A percentile compares a stretch with the other conserved stretches of the same genome.
phyloP scores from a whole-genome alignment of 1,140 invertebrate species.

The Dendrolimus kikuchii region DNA sequence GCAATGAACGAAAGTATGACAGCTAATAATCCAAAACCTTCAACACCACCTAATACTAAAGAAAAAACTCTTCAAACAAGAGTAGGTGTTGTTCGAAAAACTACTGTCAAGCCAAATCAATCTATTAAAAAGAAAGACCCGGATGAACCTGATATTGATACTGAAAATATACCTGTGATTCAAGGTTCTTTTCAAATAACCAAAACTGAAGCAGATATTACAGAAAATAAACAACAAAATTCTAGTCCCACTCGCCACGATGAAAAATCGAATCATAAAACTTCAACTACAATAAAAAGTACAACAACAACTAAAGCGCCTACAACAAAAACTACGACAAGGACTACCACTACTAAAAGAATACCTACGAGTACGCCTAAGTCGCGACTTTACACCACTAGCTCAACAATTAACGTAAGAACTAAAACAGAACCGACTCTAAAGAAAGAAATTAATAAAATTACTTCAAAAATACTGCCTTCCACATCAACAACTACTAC shows the following conservation, averaged over 20 bases:
- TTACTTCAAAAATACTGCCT: slow-evolving; percentile 36
- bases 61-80: slow-evolving; percentile 61
- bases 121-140: slow-evolving; percentile 49
- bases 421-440: slow-evolving; percentile 41
- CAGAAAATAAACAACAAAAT: slow-evolving; percentile 72
- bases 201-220: slow-evolving; percentile 75
- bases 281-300: slow-evolving; percentile 30
- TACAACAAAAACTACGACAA: slow-evolving; percentile 45
- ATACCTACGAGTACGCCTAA: slow-evolving; percentile 38
- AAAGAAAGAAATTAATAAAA: slow-evolving; percentile 62
- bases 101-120: slow-evolving; percentile 62
- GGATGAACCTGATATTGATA: slow-evolving; percentile 70
- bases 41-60: slow-evolving; percentile 47
- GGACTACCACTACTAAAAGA: slow-evolving; percentile 46
- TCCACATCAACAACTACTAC: slow-evolving; percentile 23
- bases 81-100: slow-evolving; percentile 70
- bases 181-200: slow-evolving; percentile 77
- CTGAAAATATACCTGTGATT: slow-evolving; percentile 72
- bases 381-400: slow-evolving; percentile 58
- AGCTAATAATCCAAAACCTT: slow-evolving; percentile 36
- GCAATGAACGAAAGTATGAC: slow-evolving; percentile 57
- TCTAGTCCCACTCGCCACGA: slow-evolving; percentile 39
- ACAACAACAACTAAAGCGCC: slow-evolving; percentile 58
- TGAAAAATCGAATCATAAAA: slow-evolving; percentile 60
- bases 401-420: slow-evolving; percentile 62